These are phyloP conservation scores for Myotis yumanensis DNA, from an alignment of 2,113 vertebrate species.

Conservation along the genomic window DNA sequence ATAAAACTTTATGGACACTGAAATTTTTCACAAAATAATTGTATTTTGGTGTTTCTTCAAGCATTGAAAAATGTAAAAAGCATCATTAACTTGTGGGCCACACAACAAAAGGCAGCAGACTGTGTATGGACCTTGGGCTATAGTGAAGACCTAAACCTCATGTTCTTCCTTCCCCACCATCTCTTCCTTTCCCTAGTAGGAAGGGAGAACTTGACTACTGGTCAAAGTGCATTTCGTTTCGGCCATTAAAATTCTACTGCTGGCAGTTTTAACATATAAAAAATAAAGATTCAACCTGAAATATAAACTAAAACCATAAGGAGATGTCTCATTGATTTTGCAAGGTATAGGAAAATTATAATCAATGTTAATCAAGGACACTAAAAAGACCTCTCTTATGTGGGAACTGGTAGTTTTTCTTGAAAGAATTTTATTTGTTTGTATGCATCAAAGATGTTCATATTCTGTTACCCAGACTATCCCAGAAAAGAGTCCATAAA, in stretches of 20 bases:
- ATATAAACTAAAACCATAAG: slow-evolving; percentile 3
- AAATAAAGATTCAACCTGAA: background rate
- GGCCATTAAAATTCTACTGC: background rate
- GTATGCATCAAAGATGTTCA: background rate
- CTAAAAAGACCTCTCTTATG: background rate
- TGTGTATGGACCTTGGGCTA: background rate
- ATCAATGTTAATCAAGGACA: background rate
- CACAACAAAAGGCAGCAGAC: background rate
- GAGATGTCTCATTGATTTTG: background rate
- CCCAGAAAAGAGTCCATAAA: background rate
- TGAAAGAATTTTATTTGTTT: slow-evolving; percentile 5
- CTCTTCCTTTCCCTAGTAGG: background rate
- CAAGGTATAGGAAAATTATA: slow-evolving; percentile 1
- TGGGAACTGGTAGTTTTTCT: background rate
- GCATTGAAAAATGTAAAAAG: background rate
- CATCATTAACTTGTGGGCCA: background rate
- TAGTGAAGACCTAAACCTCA: background rate
- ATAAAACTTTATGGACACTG: slow-evolving; percentile 50
- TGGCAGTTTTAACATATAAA: background rate
- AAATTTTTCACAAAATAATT: slow-evolving; percentile 52
- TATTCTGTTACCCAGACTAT: background rate
- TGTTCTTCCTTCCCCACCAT: background rate
- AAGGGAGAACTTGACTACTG: background rate
- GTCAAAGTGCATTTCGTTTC: background rate
- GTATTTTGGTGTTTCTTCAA: background rate